These are phyloP conservation scores for Scophthalmus maximus DNA, from an alignment of 2,113 vertebrate species.

Conservation along the genomic window DNA sequence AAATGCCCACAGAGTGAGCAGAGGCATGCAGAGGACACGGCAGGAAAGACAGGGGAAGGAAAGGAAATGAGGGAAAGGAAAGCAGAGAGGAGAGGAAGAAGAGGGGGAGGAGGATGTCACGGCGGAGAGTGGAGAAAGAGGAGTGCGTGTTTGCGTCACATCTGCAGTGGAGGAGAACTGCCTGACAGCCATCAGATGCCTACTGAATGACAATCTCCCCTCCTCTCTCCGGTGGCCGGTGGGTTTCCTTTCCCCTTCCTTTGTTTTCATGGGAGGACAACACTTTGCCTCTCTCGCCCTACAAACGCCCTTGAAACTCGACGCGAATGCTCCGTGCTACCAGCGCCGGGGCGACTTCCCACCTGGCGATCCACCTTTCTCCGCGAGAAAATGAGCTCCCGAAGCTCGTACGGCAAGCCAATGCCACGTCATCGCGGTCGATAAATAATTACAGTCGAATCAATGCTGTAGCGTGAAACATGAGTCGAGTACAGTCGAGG, in stretches of 20 bases:
- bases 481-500: constrained; percentile 22
- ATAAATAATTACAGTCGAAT: constrained; percentile 62
- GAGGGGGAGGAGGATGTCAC: constrained; percentile 48
- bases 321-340: not conserved
- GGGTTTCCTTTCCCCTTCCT: constrained; percentile 8
- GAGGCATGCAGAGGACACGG: constrained; percentile 20
- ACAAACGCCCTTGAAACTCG: constrained; percentile 56
- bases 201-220: constrained; percentile 74
- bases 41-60: constrained; percentile 29
- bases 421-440: constrained; percentile 16
- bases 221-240: constrained; percentile 64
- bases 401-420: not conserved
- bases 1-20: constrained; percentile 17
- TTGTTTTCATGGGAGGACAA: constrained; percentile 11
- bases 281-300: constrained; percentile 10
- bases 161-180: constrained; percentile 79
- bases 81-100: constrained; percentile 7
- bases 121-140: constrained; percentile 47
- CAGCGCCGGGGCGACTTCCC: constrained; percentile 1
- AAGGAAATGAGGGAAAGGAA: constrained; percentile 24
- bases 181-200: constrained; percentile 75
- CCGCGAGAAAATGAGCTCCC: constrained; percentile 17
- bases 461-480: constrained; percentile 32
- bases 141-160: constrained; percentile 70
- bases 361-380: constrained; percentile 37